phyloP scores from a whole-genome alignment of 2,797 vertebrate species.

The Semaprochilodus insignis region DNA sequence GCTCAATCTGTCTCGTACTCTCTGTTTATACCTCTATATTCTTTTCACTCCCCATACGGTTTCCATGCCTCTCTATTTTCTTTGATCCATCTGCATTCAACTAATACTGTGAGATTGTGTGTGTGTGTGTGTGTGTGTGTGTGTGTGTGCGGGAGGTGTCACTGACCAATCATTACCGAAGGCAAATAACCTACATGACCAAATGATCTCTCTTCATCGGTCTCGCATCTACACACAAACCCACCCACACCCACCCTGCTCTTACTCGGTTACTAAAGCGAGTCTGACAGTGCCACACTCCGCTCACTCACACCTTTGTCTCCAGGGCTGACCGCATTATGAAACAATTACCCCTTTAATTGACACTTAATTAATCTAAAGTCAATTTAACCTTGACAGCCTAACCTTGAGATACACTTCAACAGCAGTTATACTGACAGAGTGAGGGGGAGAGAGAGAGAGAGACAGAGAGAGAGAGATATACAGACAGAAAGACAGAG shows the following conservation, averaged over 20 bases:
- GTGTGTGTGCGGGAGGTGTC: not conserved
- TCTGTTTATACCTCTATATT: slow-evolving; percentile 44
- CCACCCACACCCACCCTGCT: slow-evolving; percentile 54
- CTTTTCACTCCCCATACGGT: slow-evolving; percentile 31
- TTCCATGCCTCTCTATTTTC: slow-evolving; percentile 33
- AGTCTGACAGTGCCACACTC: slow-evolving; percentile 72
- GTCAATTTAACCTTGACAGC: slow-evolving; percentile 82
- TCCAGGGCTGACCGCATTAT: slow-evolving; percentile 72
- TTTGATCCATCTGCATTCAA: slow-evolving; percentile 32
- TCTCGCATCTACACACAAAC: slow-evolving; percentile 31
- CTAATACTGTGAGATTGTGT: slow-evolving; percentile 10
- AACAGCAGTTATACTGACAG: slow-evolving; percentile 19
- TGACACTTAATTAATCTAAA: slow-evolving; percentile 86
- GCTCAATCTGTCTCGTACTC: slow-evolving; percentile 42
- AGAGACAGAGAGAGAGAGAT: slow-evolving; percentile 50
- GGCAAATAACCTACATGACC: slow-evolving; percentile 2
- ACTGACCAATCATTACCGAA: slow-evolving; percentile 27
- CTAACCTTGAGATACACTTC: slow-evolving; percentile 73
- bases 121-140: slow-evolving; percentile 4
- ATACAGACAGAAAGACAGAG: not conserved
- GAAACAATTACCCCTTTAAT: slow-evolving; percentile 82
- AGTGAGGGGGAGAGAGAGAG: slow-evolving; percentile 19
- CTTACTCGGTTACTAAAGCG: slow-evolving; percentile 59
- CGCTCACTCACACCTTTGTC: slow-evolving; percentile 71
- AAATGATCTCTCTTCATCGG: slow-evolving; percentile 24